Base-by-base conservation (phyloP, 2,113 vertebrate species). In the Cichladusa arquata region DNA sequence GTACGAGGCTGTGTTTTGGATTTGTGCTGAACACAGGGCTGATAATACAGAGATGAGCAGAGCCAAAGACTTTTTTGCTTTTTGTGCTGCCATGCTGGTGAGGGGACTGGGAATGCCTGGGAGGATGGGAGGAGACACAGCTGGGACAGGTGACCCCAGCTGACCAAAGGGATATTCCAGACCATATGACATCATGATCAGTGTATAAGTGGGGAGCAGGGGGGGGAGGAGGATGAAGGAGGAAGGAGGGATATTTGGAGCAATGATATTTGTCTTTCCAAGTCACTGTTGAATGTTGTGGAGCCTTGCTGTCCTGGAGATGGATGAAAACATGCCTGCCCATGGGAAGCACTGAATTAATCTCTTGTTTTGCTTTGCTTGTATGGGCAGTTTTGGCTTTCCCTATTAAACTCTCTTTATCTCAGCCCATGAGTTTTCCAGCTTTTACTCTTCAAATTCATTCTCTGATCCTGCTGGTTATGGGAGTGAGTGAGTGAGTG, bases 81-180 rank as follows among this genome's bases (percentile, higher is more conserved):
- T 54, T 54, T 4, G 0, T 61, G 22, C 24, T 82, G 34, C 54
- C 31, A 28, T 0, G 0, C 5, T 56, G 40, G 12, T 29, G 34
- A 76, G 40, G 25, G 22, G 17, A 8, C 40, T 51, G 40, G 5
- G 28, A 2, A 11, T 61, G 25, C 5, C 18, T 61, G 79, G 61
- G 62, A 23, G 11, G 17, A 0, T 81, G 53, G 54, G 25, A 61
- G 3, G 40, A 54, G 47, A 54, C 47, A 69, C 29, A 42, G 8
- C 20, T 0, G 1, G 34, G 40, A 42, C 17, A 61, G 34, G 31
- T 7, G 15, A 54, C 40, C 14, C 25, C 18, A 48, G 1, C 11
- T 54, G n/a, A 47, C 29, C 47, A 28, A 54, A 36, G 22, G 25
- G 40, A 23, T 1, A 4, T 34, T 76, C 47, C 47, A 76, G 11